phyloP scores from a whole-genome alignment of 2,797 vertebrate genomes.

The Gastrophryne carolinensis region DNA sequence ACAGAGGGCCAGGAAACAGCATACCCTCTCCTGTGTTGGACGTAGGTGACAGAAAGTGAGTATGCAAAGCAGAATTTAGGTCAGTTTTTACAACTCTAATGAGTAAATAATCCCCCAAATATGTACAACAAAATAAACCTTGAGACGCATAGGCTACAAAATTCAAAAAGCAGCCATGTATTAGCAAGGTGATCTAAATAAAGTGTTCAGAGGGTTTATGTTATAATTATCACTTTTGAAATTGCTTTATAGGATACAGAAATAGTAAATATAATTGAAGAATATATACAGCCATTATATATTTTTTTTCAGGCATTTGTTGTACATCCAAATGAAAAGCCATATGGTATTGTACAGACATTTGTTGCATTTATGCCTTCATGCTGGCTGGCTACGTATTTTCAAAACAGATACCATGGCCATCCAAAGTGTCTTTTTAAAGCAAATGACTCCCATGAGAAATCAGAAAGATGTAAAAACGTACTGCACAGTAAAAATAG shows the following conservation, averaged over 20 bases:
- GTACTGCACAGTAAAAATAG: background rate
- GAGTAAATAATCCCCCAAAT: too few species aligned
- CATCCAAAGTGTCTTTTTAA: background rate
- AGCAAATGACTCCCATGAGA: background rate
- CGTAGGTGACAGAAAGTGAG: too few species aligned
- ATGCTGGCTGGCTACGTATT: background rate
- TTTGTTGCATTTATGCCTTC: background rate
- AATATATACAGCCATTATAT: background rate
- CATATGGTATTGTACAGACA: background rate
- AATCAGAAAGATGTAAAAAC: background rate
- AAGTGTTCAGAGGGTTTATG: too few species aligned
- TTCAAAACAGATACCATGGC: background rate
- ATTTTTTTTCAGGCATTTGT: background rate
- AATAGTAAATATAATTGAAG: background rate
- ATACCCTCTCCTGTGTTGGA: too few species aligned
- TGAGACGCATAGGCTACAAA: background rate
- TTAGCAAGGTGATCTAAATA: too few species aligned
- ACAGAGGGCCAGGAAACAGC: too few species aligned
- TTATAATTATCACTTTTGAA: background rate
- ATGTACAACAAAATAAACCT: too few species aligned
- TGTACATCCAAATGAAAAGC: background rate
- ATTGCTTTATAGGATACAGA: background rate
- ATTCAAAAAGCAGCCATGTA: too few species aligned
- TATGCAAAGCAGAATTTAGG: too few species aligned
- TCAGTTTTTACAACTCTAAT: too few species aligned